A percentile compares a stretch with the other conserved stretches of the same genome.
phyloP scores from a whole-genome alignment of 2,113 vertebrate genomes.

The Mystacornis crossleyi region DNA sequence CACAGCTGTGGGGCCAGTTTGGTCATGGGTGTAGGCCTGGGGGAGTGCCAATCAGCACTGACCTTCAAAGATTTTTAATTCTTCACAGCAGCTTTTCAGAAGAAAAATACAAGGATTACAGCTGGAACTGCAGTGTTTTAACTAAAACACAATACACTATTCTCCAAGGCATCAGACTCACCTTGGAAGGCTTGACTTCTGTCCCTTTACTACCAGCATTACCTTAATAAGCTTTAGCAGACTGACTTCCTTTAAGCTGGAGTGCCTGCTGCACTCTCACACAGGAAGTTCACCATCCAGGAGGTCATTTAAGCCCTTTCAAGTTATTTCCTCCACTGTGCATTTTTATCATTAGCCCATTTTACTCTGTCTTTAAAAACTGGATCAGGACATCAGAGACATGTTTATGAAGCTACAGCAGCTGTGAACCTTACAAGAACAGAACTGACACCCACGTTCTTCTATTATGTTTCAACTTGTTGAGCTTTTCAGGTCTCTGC shows the following conservation, averaged over 20 bases:
- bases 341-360: neutral
- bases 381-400: neutral
- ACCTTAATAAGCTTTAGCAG: neutral
- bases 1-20: neutral
- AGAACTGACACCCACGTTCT: neutral
- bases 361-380: neutral
- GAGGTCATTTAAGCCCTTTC: neutral
- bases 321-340: neutral
- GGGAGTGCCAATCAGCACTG: rapidly evolving
- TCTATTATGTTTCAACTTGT: neutral
- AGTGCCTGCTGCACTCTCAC: neutral
- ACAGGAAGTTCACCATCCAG: neutral
- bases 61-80: neutral
- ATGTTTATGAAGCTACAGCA: neutral
- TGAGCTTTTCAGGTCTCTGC: neutral
- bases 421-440: neutral
- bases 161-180: neutral
- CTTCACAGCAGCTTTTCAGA: neutral
- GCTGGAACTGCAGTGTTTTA: neutral
- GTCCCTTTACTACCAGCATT: neutral
- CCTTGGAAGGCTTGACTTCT: neutral
- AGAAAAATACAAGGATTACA: neutral
- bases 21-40: neutral
- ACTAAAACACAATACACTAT: neutral
- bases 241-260: neutral